Percentiles rank a stretch among this genome's conserved stretches.
These are phyloP conservation scores for Nineta flava DNA, from an alignment of 2,888 invertebrate species.

Conservation along the genomic window DNA sequence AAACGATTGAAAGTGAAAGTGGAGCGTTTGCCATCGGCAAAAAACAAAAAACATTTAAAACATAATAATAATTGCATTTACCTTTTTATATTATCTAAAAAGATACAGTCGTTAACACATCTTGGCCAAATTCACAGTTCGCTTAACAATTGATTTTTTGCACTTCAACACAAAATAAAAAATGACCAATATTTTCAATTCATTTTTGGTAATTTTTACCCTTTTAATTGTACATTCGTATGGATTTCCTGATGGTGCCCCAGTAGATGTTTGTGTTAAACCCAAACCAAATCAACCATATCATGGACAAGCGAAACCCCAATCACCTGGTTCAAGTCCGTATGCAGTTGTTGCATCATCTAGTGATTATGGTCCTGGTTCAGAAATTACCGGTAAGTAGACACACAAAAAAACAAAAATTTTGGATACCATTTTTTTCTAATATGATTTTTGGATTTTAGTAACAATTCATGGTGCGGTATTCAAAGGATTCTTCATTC, in stretches of 20 bases:
- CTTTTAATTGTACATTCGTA: conserved; percentile 3
- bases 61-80: neutral
- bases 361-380: conserved; percentile 47
- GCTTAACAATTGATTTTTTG: neutral
- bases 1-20: neutral
- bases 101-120: neutral
- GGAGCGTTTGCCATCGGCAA: neutral
- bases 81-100: too few relatives aligned
- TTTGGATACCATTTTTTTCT: neutral
- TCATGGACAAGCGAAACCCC: conserved; percentile 56
- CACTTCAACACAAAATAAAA: neutral
- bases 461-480: conserved; percentile 41
- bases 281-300: conserved; percentile 58
- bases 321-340: conserved; percentile 44
- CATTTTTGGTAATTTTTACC: neutral
- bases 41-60: neutral
- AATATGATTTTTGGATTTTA: conserved; percentile 17
- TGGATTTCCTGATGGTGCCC: conserved; percentile 66
- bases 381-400: conserved; percentile 47
- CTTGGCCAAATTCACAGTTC: neutral
- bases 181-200: neutral
- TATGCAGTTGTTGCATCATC: conserved; percentile 51
- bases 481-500: conserved; percentile 73
- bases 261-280: conserved; percentile 66
- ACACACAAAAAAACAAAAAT: neutral